A percentile compares a stretch with the other conserved stretches of the same genome.
Evolutionary conservation across 2,797 vertebrate species (phyloP).

Genomic region (Brachyalestes nurse): DNA sequence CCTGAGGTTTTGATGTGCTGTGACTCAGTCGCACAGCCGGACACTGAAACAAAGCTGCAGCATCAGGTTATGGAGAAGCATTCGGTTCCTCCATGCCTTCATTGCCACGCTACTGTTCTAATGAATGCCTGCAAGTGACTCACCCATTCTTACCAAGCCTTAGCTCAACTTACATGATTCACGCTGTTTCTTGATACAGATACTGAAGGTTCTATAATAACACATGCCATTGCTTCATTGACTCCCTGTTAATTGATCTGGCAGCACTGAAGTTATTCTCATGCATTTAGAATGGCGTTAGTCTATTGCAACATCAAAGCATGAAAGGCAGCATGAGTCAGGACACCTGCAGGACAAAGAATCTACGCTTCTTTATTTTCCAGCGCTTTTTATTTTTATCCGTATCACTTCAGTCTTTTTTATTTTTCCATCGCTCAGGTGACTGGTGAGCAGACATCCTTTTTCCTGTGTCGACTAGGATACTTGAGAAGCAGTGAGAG

Average conservation of each 20-base stretch:
- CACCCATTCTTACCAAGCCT: conserved; percentile 11
- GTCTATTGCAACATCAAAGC: conserved; percentile 9
- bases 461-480: conserved; percentile 42
- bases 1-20: conserved; percentile 54
- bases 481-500: not conserved
- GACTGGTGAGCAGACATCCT: conserved; percentile 40
- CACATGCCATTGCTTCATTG: not conserved
- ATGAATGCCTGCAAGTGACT: conserved; percentile 34
- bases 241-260: conserved; percentile 12
- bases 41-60: conserved; percentile 22
- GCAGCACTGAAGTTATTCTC: conserved; percentile 17
- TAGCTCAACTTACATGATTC: not conserved
- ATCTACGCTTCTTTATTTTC: conserved; percentile 23
- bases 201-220: not conserved
- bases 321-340: conserved; percentile 5
- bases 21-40: conserved; percentile 58
- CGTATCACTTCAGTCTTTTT: not conserved
- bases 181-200: conserved; percentile 9
- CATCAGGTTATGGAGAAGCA: conserved; percentile 44
- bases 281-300: conserved; percentile 10
- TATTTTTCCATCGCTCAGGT: conserved; percentile 33
- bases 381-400: not conserved
- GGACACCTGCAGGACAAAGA: conserved; percentile 28
- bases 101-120: conserved; percentile 7
- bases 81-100: conserved; percentile 13